Percentiles rank a stretch among this genome's conserved stretches.
phyloP scores from a whole-genome alignment of 92 coral and sea anemone genomes.

The Palythoa grandiflora region DNA sequence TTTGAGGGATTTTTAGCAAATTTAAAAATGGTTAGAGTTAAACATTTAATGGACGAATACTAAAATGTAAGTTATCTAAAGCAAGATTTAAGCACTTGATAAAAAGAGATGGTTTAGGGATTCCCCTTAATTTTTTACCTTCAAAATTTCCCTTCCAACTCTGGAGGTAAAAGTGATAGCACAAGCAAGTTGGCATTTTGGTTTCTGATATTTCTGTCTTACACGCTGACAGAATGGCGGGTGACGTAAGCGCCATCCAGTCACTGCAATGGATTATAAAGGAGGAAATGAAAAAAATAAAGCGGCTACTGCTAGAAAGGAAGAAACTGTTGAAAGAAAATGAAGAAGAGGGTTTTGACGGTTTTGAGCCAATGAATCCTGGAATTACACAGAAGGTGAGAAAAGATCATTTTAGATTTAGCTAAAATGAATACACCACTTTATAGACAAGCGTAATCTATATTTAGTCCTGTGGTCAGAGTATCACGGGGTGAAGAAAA shows the following conservation, averaged over 20 bases:
- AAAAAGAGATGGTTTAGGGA: too few species aligned
- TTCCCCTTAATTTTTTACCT: too few species aligned
- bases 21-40: too few species aligned
- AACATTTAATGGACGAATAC: too few species aligned
- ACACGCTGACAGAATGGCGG: slow-evolving; percentile 54
- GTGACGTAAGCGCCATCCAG: slow-evolving; percentile 54
- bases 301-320: slow-evolving; percentile 47
- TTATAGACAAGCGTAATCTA: too few species aligned
- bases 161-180: background rate
- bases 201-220: background rate
- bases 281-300: slow-evolving; percentile 53
- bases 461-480: too few species aligned
- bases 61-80: too few species aligned
- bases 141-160: too few species aligned
- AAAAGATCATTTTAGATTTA: background rate
- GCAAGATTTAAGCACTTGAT: too few species aligned
- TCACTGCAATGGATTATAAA: slow-evolving; percentile 48
- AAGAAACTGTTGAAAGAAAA: slow-evolving; percentile 31
- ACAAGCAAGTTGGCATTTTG: background rate
- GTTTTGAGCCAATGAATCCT: slow-evolving; percentile 14
- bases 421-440: too few species aligned
- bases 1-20: too few species aligned
- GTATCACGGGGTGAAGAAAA: too few species aligned
- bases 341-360: slow-evolving; percentile 18
- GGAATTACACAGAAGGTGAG: slow-evolving; percentile 36